Evolutionary conservation across 2,888 invertebrate genomes (phyloP), one percentile per base, ranked within the genome.

Genomic region (Cryptus armator): DNA sequence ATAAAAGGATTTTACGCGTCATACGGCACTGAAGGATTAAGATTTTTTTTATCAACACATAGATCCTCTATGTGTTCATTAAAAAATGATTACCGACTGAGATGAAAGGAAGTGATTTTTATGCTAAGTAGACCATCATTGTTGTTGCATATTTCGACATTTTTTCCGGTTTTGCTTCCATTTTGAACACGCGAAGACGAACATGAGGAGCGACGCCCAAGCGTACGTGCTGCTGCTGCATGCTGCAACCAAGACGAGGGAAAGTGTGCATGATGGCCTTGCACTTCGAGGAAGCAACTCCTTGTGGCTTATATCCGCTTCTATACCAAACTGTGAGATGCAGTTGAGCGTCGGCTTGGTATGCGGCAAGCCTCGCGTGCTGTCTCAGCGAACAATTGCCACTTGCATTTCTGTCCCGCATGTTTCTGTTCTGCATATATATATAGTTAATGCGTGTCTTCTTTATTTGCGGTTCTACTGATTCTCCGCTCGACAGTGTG

Each of bases 251-350:
- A 74, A 19, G 46, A 68, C 80, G 67, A 81, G 81, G 81, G 81
- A 75, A 81, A 81, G 81, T 74, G 24, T 62, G n/a, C n/a, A n/a
- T n/a, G n/a, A n/a, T n/a, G 81, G 81, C 74, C 81, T 81, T 81
- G 81, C 59, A 74, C 68, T 75, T 81, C 53, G 80, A 80, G 72
- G 56, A 72, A 80, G 72, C 62, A 67, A 80, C 53, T 62, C 66
- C 79, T 76, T 43, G 67, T 51, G 32, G 19, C 19, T 66, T 43
- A 51, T 9, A 19, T 14, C 24, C 44, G 66, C 16, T 66, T 19
- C 44, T 44, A 10, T 68, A 24, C 19, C 32, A 56, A 37, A 71
- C 71, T 37, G 24, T 19, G 56, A 53, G 71, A 71, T 43, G 71
- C 53, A 56, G 19, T 19, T 56, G 71, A 37, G 53, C 16, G 12